These are phyloP conservation scores for Lanistes nyassanus DNA, from an alignment of 1,140 invertebrate species.

Conservation along the genomic window DNA sequence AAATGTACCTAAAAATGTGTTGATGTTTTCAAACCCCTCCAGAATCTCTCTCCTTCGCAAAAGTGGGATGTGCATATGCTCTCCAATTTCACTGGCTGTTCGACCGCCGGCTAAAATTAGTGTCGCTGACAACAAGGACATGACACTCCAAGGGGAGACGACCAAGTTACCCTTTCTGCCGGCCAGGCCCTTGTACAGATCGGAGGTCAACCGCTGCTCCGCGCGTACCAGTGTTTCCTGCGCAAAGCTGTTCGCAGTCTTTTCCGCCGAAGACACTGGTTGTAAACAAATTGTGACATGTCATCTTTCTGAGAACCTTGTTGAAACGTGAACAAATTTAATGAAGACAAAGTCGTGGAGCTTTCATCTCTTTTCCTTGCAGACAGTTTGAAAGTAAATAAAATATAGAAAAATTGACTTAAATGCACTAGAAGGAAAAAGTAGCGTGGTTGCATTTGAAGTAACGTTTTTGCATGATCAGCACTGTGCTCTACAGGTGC, in stretches of 20 bases:
- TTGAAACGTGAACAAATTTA: too few species aligned
- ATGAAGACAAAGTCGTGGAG: too few species aligned
- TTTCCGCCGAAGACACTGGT: background rate
- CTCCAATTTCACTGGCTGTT: slow-evolving; percentile 20
- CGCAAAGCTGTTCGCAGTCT: background rate
- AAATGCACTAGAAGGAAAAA: too few species aligned
- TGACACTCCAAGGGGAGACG: slow-evolving; percentile 23
- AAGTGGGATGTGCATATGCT: slow-evolving; percentile 10
- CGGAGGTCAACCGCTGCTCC: slow-evolving; percentile 8
- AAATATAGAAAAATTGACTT: too few species aligned
- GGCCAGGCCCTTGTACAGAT: background rate
- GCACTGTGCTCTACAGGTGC: too few species aligned
- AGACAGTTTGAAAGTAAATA: too few species aligned
- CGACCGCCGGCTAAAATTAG: slow-evolving; percentile 11
- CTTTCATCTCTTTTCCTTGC: too few species aligned
- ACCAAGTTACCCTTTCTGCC: slow-evolving; percentile 15
- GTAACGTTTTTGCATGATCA: too few species aligned
- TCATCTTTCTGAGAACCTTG: too few species aligned
- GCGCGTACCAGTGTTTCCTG: slow-evolving; percentile 17
- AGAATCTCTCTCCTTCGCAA: slow-evolving; percentile 19
- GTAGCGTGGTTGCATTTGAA: too few species aligned
- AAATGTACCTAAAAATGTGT: background rate
- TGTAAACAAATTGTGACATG: too few species aligned
- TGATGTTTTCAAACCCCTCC: slow-evolving; percentile 10
- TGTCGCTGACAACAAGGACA: slow-evolving; percentile 15